Percentiles rank a stretch among this genome's conserved stretches.
phyloP scores from a whole-genome alignment of 2,797 vertebrate genomes.

The Leptodactylus fallax region DNA sequence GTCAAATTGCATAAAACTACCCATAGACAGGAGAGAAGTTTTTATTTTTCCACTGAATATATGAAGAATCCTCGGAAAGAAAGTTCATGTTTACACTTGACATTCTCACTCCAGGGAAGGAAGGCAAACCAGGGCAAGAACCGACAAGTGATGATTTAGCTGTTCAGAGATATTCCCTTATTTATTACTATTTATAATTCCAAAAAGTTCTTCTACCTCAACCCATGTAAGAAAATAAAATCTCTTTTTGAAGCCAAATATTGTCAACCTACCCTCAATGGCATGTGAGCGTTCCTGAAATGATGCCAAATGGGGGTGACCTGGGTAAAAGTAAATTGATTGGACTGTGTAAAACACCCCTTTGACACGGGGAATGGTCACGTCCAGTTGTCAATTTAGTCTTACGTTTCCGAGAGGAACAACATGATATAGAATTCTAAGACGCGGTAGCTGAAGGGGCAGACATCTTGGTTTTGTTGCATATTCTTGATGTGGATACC shows the following conservation, averaged over 20 bases:
- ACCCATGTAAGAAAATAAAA: not conserved
- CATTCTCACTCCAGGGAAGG: constrained; percentile 25
- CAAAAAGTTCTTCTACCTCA: not conserved
- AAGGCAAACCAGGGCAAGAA: constrained; percentile 9
- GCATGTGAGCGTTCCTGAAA: no score
- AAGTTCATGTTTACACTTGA: constrained; percentile 38
- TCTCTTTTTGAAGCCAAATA: not conserved
- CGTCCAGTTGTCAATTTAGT: no score
- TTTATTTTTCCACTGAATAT: not conserved
- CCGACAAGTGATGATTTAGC: not conserved
- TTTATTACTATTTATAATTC: not conserved
- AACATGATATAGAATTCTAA: no score
- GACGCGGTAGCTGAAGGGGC: no score
- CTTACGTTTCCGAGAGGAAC: no score
- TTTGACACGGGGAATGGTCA: no score
- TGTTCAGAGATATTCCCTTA: not conserved
- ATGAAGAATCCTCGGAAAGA: not conserved
- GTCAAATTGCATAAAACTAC: not conserved
- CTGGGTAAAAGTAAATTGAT: no score
- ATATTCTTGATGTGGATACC: no score
- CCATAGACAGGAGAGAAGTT: not conserved
- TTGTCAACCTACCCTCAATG: not conserved
- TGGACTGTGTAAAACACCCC: no score
- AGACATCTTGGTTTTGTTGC: no score
- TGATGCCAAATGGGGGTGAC: no score